phyloP scores from a whole-genome alignment of 2,888 invertebrate genomes.

The Dysmachus trigonus region DNA sequence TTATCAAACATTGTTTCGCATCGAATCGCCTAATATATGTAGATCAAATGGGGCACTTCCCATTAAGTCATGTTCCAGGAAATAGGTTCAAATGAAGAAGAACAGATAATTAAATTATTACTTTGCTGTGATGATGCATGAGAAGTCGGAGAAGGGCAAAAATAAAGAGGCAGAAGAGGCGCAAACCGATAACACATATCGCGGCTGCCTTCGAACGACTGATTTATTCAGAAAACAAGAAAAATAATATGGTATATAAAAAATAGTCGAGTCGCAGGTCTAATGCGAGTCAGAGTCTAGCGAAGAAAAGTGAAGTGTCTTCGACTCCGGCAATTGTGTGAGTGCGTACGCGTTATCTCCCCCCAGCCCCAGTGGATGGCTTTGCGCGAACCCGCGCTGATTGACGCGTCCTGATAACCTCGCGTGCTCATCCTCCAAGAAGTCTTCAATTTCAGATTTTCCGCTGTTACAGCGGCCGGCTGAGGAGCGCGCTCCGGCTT shows the following conservation, averaged over 20 bases:
- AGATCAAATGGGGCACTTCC: not conserved
- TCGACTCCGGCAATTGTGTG: not conserved
- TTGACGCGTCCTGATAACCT: slow-evolving; percentile 28
- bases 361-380: slow-evolving; percentile 4
- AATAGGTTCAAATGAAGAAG: not conserved
- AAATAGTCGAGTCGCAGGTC: not conserved
- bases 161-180: not conserved
- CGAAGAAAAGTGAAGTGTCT: not conserved
- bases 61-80: not conserved
- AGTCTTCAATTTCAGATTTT: slow-evolving; percentile 38
- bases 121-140: not conserved
- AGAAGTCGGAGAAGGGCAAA: not conserved
- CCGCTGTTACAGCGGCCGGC: slow-evolving; percentile 10
- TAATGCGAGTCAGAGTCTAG: not conserved
- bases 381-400: not conserved
- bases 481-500: not conserved
- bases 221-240: not conserved
- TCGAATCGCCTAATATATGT: not conserved
- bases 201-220: not conserved
- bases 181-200: not conserved
- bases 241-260: not conserved
- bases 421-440: slow-evolving; percentile 2
- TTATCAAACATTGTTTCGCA: not conserved
- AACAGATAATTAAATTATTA: not conserved
- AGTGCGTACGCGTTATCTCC: not conserved